Evolutionary conservation across 2,113 vertebrate species (phyloP), one percentile per base, ranked within the genome.

Genomic region (Salvator merianae): DNA sequence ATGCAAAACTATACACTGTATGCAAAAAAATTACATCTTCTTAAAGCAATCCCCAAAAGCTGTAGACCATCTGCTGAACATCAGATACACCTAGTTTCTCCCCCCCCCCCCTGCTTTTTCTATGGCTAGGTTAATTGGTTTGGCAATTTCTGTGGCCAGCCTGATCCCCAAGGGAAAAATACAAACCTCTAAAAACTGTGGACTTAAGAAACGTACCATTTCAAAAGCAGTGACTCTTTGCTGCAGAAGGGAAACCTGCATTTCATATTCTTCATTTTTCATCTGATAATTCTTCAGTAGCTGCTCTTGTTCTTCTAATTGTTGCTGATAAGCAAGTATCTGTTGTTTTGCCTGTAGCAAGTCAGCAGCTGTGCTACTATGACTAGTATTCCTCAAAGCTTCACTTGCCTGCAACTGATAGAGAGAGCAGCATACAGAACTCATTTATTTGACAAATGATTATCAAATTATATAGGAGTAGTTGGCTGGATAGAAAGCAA

Each of bases 381-480:
- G 98, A 91, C 96, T 98, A 82, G 94, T 98, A 91, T 97, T 99
- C 89, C 98, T 97, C 85, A 99, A 92, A 1, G 97, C 96, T 95
- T 99, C 98, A 5, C 98, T 97, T 7, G 97, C 98, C 95, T 99
- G 99, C 74, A 99, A 95, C 98, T 99, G 92, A 53, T 91, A 91
- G 70, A 81, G 8, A 88, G 63, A 93, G 90, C 81, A 85, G 88
- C 86, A 77, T 0, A 74, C 81, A 70, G 80, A 78, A 5, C 72
- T 68, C 18, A 66, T 10, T 16, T 34, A 77, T 78, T 90, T 83
- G 73, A 90, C 66, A 82, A 88, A 34, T 12, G n/a, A 3, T 40
- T 43, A 10, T 32, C 47, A 78, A 84, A 84, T 80, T 87, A 34
- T 0, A 3, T 24, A 75, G 84, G 7, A 69, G 8, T 72, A 82